Conservation (phyloP, 2,888 invertebrate species). For the Trypoxylon attenuatum region DNA sequence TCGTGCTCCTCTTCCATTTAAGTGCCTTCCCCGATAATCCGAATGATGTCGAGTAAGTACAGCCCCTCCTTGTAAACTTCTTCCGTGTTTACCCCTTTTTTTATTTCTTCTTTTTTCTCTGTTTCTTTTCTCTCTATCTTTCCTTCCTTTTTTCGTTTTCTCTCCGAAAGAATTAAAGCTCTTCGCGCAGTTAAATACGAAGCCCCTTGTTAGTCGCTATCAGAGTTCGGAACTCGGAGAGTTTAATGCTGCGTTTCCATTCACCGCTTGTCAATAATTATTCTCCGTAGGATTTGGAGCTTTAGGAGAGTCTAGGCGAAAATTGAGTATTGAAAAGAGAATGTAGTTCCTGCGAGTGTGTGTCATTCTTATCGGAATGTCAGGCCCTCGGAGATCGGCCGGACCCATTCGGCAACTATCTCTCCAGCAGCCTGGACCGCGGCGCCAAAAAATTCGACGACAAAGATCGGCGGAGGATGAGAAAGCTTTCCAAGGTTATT, state of each 20-base stretch:
- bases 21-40: constrained; percentile 1
- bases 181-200: no score
- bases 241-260: no score
- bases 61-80: no score
- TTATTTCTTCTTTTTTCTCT: not conserved
- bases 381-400: constrained; percentile 52
- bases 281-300: no score
- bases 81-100: not conserved
- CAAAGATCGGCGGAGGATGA: constrained; percentile 70
- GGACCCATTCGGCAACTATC: constrained; percentile 68
- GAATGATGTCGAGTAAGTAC: constrained; percentile 17
- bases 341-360: constrained; percentile 15
- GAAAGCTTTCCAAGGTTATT: constrained; percentile 52
- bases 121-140: no score
- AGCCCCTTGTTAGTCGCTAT: no score
- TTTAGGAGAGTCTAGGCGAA: no score
- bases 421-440: constrained; percentile 61
- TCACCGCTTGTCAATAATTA: no score
- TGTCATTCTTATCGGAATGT: constrained; percentile 50
- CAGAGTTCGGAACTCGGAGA: no score
- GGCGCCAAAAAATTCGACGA: constrained; percentile 61
- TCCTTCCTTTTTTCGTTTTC: no score
- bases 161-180: no score
- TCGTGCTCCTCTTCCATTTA: constrained; percentile 7
- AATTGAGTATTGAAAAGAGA: no score